These are phyloP conservation scores for Lomographa bimaculata DNA, from an alignment of 2,888 invertebrate species.

Conservation along the genomic window DNA sequence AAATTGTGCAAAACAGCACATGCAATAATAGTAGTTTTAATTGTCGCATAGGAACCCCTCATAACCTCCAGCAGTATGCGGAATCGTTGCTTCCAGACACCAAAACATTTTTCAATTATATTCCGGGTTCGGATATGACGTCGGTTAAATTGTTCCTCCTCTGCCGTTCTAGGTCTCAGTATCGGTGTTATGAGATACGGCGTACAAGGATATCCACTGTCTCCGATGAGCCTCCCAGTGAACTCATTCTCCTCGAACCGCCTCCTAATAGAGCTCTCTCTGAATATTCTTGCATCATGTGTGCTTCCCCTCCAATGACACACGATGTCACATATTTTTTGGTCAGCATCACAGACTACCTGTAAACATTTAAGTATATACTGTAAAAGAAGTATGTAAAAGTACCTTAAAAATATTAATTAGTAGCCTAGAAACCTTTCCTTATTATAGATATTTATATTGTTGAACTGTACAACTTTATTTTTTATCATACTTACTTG, in stretches of 20 bases:
- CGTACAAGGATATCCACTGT: constrained; percentile 5
- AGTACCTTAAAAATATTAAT: no score
- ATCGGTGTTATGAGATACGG: constrained; percentile 4
- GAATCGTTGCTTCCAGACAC: no score
- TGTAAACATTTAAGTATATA: neutral
- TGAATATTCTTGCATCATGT: no score
- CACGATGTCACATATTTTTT: constrained; percentile 4
- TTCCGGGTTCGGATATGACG: neutral
- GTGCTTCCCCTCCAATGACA: no score
- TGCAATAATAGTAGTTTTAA: constrained; percentile 1
- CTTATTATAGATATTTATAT: no score
- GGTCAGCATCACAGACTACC: constrained; percentile 1
- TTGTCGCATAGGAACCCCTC: neutral
- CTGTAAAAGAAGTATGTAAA: no score
- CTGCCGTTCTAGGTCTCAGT: neutral
- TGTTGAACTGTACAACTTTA: no score
- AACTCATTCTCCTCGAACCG: no score
- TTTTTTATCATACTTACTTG: constrained; percentile 3
- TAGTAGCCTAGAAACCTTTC: no score
- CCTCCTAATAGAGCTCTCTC: no score
- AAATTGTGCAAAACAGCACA: constrained; percentile 6
- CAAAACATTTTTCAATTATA: no score
- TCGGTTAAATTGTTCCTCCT: neutral
- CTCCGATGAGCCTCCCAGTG: no score
- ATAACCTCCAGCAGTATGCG: constrained; percentile 3